phyloP scores from a whole-genome alignment of 2,888 invertebrate genomes.

The Drosophila nigricruria region DNA sequence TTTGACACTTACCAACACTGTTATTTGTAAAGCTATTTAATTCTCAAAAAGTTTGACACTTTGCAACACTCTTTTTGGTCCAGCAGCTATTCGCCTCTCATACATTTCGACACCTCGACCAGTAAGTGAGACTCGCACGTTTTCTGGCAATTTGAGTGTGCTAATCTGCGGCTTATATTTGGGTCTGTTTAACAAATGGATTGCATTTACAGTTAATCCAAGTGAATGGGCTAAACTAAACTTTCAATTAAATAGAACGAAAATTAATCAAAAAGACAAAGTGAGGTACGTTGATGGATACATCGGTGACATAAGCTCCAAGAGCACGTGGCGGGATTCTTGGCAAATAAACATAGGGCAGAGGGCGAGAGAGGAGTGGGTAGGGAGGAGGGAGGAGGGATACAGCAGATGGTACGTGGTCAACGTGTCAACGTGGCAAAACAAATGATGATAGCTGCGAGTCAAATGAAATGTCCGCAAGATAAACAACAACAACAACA shows the following conservation, averaged over 20 bases:
- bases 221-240: conserved; percentile 52
- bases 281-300: conserved; percentile 25
- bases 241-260: conserved; percentile 72
- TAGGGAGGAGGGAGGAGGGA: not conserved
- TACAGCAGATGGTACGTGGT: conserved; percentile 47
- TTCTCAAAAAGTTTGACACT: not conserved
- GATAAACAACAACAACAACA: conserved; percentile 36
- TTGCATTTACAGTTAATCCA: conserved; percentile 55
- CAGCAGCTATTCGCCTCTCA: not conserved
- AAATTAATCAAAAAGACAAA: conserved; percentile 67
- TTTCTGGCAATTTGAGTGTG: not conserved
- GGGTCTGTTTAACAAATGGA: conserved; percentile 39
- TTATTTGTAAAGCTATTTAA: not conserved
- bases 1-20: not conserved
- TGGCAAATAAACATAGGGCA: conserved; percentile 59
- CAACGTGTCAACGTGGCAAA: conserved; percentile 74
- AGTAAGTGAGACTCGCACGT: not conserved
- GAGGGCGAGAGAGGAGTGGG: not conserved
- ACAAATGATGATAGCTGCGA: conserved; percentile 75
- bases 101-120: not conserved
- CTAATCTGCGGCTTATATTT: conserved; percentile 2
- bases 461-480: conserved; percentile 73
- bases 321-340: conserved; percentile 31
- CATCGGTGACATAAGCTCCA: conserved; percentile 24
- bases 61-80: not conserved